A percentile compares a stretch with the other conserved stretches of the same genome.
Evolutionary conservation across 2,113 vertebrate species (phyloP).

Genomic region (Thalassoma bifasciatum): DNA sequence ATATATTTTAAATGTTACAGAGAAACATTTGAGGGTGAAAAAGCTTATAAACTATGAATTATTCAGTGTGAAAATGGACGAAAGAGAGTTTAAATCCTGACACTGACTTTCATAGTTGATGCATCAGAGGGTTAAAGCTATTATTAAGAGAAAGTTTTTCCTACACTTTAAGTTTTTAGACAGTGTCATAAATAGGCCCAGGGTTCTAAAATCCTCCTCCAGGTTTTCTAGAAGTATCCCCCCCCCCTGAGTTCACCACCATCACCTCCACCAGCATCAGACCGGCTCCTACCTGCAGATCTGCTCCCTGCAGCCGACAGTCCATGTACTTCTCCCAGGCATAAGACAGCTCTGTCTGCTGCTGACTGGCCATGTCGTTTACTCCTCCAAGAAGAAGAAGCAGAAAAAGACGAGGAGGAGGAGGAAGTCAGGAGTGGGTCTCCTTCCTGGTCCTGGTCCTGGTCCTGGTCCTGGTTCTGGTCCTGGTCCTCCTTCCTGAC

Average conservation of each 20-base stretch:
- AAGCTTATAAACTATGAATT: too few relatives aligned
- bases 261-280: neutral
- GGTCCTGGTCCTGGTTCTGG: constrained; percentile 44
- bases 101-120: too few relatives aligned
- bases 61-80: too few relatives aligned
- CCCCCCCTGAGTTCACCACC: neutral
- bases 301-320: constrained; percentile 81
- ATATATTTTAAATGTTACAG: too few relatives aligned
- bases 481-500: constrained; percentile 47
- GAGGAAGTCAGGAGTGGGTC: constrained; percentile 25
- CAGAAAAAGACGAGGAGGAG: constrained; percentile 12
- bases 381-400: constrained; percentile 30
- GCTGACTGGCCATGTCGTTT: constrained; percentile 78
- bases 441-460: constrained; percentile 42
- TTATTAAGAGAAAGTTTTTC: too few relatives aligned
- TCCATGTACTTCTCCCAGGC: constrained; percentile 86
- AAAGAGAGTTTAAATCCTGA: too few relatives aligned
- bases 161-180: too few relatives aligned
- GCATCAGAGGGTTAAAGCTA: too few relatives aligned
- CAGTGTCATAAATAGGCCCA: too few relatives aligned
- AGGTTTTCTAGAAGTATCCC: too few relatives aligned
- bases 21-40: too few relatives aligned
- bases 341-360: constrained; percentile 75
- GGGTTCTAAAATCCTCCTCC: too few relatives aligned
- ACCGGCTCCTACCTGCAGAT: constrained; percentile 78